Evolutionary conservation across 2,113 vertebrate species (phyloP).

Genomic region (Mirounga angustirostris): DNA sequence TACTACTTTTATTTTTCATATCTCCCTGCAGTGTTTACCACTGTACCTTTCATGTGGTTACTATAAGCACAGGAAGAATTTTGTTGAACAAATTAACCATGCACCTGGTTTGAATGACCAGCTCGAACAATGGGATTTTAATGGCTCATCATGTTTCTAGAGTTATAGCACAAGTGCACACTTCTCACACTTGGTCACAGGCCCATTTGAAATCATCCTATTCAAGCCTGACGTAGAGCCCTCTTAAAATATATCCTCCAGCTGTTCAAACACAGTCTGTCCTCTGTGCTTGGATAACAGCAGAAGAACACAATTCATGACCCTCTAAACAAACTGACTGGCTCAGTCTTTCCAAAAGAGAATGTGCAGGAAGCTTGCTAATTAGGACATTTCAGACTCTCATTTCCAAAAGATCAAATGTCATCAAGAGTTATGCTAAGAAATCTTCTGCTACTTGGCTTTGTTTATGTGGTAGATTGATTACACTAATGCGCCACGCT

Average conservation of each 20-base stretch:
- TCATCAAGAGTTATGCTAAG: neutral
- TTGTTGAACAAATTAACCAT: neutral
- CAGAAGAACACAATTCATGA: neutral
- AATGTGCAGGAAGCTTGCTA: neutral
- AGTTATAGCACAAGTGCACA: neutral
- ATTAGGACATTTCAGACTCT: neutral
- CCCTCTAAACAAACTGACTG: conserved; percentile 29
- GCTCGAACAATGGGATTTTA: neutral
- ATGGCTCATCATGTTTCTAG: neutral
- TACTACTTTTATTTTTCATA: neutral
- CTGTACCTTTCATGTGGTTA: neutral
- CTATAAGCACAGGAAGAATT: neutral
- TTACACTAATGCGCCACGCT: fast-evolving
- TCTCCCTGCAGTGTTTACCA: neutral
- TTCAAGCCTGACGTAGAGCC: neutral
- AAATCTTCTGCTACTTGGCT: neutral
- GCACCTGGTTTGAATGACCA: neutral
- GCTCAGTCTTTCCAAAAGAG: neutral
- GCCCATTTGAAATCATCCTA: neutral
- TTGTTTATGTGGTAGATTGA: neutral
- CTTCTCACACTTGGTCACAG: neutral
- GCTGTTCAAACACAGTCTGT: conserved; percentile 49
- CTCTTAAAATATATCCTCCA: conserved; percentile 23
- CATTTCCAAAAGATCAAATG: neutral
- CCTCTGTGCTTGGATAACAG: neutral